A percentile compares a stretch with the other conserved stretches of the same genome.
Conservation (phyloP, 2,888 invertebrate species). For the Bimastos eiseni region DNA sequence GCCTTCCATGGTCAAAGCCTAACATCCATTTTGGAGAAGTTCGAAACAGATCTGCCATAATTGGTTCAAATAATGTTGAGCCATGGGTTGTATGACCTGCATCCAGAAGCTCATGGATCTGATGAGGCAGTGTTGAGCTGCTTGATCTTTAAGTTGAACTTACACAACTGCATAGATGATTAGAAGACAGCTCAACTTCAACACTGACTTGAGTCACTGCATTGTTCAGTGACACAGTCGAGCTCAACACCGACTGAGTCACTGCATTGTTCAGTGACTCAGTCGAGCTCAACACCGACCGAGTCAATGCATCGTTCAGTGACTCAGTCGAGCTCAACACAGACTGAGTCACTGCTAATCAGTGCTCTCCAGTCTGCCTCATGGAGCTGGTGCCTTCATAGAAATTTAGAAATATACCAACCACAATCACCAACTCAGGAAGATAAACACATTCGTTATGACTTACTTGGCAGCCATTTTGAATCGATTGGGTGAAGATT, state of each 20-base stretch:
- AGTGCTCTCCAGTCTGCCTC: not conserved
- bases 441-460: not conserved
- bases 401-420: not conserved
- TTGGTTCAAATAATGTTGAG: not conserved
- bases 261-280: too few relatives aligned
- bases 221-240: too few relatives aligned
- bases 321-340: too few relatives aligned
- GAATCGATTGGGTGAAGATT: constrained; percentile 94
- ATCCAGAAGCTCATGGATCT: not conserved
- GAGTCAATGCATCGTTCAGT: not conserved
- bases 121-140: not conserved
- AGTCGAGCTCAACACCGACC: too few relatives aligned
- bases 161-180: not conserved
- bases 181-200: too few relatives aligned
- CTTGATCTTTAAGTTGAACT: not conserved
- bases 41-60: not conserved
- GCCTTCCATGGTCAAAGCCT: not conserved
- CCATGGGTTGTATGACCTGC: not conserved
- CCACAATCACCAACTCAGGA: not conserved
- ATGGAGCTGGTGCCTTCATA: not conserved
- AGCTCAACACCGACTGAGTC: too few relatives aligned
- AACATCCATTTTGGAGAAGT: not conserved
- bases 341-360: not conserved
- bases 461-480: constrained; percentile 83
- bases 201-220: too few relatives aligned